phyloP scores from a whole-genome alignment of 1,140 invertebrate genomes.

The Meloidogyne exigua region DNA sequence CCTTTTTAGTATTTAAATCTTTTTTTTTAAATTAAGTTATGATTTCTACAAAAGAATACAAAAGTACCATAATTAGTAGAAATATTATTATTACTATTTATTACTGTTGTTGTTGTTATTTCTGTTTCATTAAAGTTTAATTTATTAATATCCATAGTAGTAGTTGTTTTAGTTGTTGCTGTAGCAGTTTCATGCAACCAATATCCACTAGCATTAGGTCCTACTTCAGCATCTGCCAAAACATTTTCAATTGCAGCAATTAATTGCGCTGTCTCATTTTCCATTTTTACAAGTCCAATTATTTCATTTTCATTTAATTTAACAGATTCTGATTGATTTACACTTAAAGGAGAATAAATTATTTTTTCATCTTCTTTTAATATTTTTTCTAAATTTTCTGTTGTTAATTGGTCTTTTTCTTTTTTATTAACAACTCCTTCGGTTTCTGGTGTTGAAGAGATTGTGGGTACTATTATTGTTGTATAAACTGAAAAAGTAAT shows the following conservation, averaged over 20 bases:
- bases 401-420: neutral
- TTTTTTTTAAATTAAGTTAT: too few species aligned
- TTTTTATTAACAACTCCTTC: neutral
- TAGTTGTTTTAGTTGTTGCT: neutral
- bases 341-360: neutral
- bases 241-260: slow-evolving; percentile 39
- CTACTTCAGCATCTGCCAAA: slow-evolving; percentile 26
- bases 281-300: slow-evolving; percentile 8
- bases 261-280: slow-evolving; percentile 31
- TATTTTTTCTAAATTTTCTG: neutral
- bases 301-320: slow-evolving; percentile 10
- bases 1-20: too few species aligned
- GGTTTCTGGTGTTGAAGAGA: neutral
- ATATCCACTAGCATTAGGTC: slow-evolving; percentile 12
- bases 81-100: too few species aligned
- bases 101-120: neutral
- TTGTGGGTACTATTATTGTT: slow-evolving; percentile 1
- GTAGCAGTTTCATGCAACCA: slow-evolving; percentile 8
- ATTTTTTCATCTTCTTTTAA: slow-evolving; percentile 15
- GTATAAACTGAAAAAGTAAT: neutral
- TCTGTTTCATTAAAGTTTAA: slow-evolving; percentile 8
- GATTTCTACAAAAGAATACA: too few species aligned
- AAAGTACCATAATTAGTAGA: too few species aligned
- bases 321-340: neutral
- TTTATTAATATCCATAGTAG: neutral